Evolutionary conservation across 2,113 vertebrate species (phyloP), one percentile per base, ranked within the genome.

Genomic region (Puffinus mauretanicus): DNA sequence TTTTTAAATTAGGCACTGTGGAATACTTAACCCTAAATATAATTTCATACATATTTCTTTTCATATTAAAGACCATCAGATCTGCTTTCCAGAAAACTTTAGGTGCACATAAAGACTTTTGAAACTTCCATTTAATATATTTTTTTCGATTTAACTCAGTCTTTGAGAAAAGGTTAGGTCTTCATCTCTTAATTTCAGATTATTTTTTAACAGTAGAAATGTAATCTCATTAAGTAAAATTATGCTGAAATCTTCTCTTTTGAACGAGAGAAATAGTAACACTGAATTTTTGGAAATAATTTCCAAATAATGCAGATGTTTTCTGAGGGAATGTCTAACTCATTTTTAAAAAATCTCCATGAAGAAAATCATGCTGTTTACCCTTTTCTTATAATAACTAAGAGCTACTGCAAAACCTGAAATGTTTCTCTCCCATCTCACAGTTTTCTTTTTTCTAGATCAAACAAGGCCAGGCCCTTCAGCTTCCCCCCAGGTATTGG

Each of bases 361-460:
- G 0, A 64, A 32, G 9, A 32, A 11, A 16, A 9, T 2, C 1
- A 1, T 42, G 2, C 0, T 30, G 2, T 25, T 36, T 54, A n/a
- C 1, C 0, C 1, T 77, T 90, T 64, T 51, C 20, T 34, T 30
- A 12, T 1, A 36, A 13, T 42, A 51, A 34, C 5, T 25, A 49
- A 49, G 20, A 86, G 3, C 7, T 47, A 7, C 15, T 16, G 16
- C 0, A 55, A 86, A 55, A 85, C 3, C 17, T 29, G 19, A 32
- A 38, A 17, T 29, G 0, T 47, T 71, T 30, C 27, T 70, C 6
- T 4, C 2, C 2, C 3, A 22, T 0, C 6, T 32, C 9, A 46
- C 6, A 42, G 3, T 54, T 66, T 87, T 86, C 4, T 82, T 10
- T 71, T 44, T 46, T 66, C 21, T 44, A 24, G 5, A 49, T 64